These are phyloP conservation scores for Diphyllodes magnificus DNA, from an alignment of 2,113 vertebrate genomes.

Conservation along the genomic window DNA sequence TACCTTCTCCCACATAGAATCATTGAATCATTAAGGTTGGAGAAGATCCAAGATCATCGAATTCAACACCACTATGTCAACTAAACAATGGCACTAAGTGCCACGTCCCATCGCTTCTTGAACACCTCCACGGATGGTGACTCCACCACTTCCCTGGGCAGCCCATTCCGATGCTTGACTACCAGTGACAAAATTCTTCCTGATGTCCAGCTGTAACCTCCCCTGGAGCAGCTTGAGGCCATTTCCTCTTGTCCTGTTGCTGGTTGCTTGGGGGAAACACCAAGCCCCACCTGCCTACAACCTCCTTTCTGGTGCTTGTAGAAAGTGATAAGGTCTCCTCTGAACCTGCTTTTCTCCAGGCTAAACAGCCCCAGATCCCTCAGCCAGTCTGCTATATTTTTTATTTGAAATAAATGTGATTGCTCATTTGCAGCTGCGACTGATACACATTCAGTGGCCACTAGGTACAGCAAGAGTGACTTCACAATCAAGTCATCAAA, in stretches of 20 bases:
- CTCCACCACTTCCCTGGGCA: background rate
- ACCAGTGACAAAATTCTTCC: background rate
- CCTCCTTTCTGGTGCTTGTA: background rate
- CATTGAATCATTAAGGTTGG: background rate
- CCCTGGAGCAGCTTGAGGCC: background rate
- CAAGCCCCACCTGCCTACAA: background rate
- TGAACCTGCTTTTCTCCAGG: background rate
- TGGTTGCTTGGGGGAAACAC: background rate
- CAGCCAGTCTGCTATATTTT: background rate
- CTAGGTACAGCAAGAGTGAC: background rate
- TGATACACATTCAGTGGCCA: background rate
- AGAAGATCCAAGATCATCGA: background rate
- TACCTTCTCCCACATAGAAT: background rate
- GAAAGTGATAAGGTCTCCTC: background rate
- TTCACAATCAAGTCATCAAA: background rate
- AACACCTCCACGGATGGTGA: accelerated
- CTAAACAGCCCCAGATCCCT: background rate
- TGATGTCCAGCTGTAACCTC: background rate
- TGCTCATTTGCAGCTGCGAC: background rate
- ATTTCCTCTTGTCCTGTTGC: background rate
- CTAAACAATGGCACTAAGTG: background rate
- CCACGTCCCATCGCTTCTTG: accelerated
- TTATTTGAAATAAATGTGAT: background rate
- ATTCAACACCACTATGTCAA: background rate
- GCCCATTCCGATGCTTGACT: background rate